Conservation (phyloP, 2,888 invertebrate genomes). For the Ennomos quercinarius region DNA sequence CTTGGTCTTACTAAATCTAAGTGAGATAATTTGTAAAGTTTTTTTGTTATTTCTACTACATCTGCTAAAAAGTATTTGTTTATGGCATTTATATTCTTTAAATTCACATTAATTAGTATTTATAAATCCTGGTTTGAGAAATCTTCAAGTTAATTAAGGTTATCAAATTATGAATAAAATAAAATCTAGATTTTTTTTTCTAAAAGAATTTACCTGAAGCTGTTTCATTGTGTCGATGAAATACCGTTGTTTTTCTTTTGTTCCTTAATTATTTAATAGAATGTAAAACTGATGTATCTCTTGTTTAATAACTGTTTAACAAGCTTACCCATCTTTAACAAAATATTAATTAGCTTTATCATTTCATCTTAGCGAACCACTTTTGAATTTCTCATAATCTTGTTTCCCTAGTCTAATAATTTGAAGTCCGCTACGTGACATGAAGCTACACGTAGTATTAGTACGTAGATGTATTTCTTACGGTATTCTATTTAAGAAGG, state of each 20-base stretch:
- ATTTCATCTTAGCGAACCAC: neutral
- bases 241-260: slow-evolving; percentile 1
- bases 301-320: neutral
- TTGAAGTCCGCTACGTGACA: slow-evolving; percentile 6
- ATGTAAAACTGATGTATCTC: neutral
- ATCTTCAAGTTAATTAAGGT: too few species aligned
- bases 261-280: slow-evolving; percentile 1
- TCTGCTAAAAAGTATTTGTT: too few species aligned
- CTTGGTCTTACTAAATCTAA: too few species aligned
- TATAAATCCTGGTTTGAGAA: too few species aligned
- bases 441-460: slow-evolving; percentile 1
- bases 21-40: too few species aligned
- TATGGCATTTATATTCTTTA: too few species aligned
- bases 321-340: neutral
- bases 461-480: slow-evolving; percentile 28
- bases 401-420: slow-evolving; percentile 15
- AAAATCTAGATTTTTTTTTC: too few species aligned
- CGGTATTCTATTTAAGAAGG: slow-evolving; percentile 51
- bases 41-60: too few species aligned
- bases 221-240: neutral
- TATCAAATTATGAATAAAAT: too few species aligned
- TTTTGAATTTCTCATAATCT: neutral
- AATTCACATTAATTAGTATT: too few species aligned
- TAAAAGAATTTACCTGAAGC: too few species aligned
- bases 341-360: slow-evolving; percentile 6